These are phyloP conservation scores for rabbit (Oryctolagus cuniculus) DNA, from an alignment of 2,113 vertebrate genomes.

Conservation along the genomic window DNA sequence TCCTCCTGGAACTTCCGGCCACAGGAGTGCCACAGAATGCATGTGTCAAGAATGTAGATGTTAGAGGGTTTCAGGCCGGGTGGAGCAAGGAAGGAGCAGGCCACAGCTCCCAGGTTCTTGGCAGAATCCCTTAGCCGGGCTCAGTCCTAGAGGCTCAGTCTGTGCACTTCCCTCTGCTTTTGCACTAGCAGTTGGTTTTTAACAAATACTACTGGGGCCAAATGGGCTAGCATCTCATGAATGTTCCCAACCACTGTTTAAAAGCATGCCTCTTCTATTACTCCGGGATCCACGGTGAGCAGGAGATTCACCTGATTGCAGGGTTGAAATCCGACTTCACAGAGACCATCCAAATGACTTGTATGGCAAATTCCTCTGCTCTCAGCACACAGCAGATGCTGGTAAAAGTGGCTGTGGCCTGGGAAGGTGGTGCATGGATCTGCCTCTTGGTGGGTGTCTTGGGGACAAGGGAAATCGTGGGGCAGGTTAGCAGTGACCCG, in stretches of 20 bases:
- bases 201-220: constrained; percentile 1
- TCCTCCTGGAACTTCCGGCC: constrained; percentile 55
- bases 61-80: constrained; percentile 45
- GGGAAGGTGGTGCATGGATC: background rate
- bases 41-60: constrained; percentile 33
- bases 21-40: constrained; percentile 25
- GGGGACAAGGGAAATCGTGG: background rate
- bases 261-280: constrained; percentile 45
- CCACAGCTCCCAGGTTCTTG: constrained; percentile 45
- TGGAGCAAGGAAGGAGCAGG: constrained; percentile 31
- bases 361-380: constrained; percentile 11
- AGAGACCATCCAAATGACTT: background rate
- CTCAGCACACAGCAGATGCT: background rate
- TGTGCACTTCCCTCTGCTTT: constrained; percentile 26
- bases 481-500: background rate
- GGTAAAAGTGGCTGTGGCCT: background rate
- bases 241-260: constrained; percentile 52
- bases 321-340: constrained; percentile 39
- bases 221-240: constrained; percentile 61
- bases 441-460: constrained; percentile 4
- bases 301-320: constrained; percentile 26
- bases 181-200: constrained; percentile 57
- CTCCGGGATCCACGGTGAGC: background rate
- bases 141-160: constrained; percentile 28
- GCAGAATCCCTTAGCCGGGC: background rate